Conservation (phyloP, 1,140 invertebrate species). For the Melipona quadrifasciata region DNA sequence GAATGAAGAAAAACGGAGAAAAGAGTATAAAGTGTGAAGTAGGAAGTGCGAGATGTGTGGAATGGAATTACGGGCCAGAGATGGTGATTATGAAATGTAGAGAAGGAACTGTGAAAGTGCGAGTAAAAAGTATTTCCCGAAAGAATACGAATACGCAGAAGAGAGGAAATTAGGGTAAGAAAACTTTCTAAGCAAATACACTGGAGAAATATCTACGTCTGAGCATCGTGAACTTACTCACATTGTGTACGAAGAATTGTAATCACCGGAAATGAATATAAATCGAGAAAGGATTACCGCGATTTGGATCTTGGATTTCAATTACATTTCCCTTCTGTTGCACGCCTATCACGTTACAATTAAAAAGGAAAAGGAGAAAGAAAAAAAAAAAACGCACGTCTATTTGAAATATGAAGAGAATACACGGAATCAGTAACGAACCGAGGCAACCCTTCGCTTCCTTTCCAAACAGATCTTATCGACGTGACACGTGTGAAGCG, state of each 20-base stretch:
- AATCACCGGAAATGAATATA: not conserved
- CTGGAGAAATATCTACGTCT: not conserved
- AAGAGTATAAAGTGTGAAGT: too few species aligned
- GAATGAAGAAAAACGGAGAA: too few species aligned
- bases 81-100: too few species aligned
- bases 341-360: not conserved
- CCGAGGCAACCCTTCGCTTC: not conserved
- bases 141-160: too few species aligned
- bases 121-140: too few species aligned
- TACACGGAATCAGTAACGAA: not conserved
- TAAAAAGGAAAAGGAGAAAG: not conserved
- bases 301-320: not conserved
- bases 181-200: too few species aligned
- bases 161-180: too few species aligned
- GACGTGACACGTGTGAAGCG: conserved; percentile 3
- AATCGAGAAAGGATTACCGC: not conserved
- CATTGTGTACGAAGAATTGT: not conserved
- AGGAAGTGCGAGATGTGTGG: too few species aligned
- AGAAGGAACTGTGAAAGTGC: too few species aligned
- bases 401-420: not conserved
- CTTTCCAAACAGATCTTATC: conserved; percentile 8
- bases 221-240: not conserved
- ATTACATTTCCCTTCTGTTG: not conserved
- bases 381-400: not conserved
- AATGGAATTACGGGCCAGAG: too few species aligned